Evolutionary conservation across 2,888 invertebrate species (phyloP).

Genomic region (Gastracanthus pulcherrimus): DNA sequence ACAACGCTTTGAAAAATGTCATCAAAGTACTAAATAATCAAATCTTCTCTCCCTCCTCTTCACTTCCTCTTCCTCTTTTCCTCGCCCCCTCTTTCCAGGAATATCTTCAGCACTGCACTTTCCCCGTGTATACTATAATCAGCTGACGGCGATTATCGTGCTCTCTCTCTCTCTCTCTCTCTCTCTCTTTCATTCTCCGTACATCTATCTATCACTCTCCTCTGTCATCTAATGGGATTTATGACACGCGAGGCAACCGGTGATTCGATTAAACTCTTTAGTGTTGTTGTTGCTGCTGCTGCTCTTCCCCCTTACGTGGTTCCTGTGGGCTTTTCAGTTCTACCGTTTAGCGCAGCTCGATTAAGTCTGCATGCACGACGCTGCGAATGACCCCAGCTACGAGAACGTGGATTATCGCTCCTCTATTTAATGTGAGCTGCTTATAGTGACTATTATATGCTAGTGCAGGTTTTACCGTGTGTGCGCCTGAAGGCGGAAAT

Average conservation of each 20-base stretch:
- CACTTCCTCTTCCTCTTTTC: neutral
- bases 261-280: neutral
- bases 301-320: no score
- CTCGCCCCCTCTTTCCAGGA: no score
- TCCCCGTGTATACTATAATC: neutral
- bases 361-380: neutral
- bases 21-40: neutral
- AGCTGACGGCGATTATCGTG: neutral
- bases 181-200: no score
- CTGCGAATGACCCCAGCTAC: no score
- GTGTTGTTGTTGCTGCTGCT: neutral
- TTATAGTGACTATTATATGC: no score
- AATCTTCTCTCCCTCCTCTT: neutral
- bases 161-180: no score
- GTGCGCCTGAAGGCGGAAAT: neutral
- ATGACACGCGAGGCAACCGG: neutral
- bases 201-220: neutral
- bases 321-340: no score
- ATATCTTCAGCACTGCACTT: neutral
- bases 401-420: neutral
- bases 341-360: neutral
- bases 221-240: neutral
- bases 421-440: no score
- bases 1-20: no score
- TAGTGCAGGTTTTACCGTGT: neutral